A percentile compares a stretch with the other conserved stretches of the same genome.
phyloP scores from a whole-genome alignment of 53 echinoderm and acorn worm genomes.

The Holothuria scabra region DNA sequence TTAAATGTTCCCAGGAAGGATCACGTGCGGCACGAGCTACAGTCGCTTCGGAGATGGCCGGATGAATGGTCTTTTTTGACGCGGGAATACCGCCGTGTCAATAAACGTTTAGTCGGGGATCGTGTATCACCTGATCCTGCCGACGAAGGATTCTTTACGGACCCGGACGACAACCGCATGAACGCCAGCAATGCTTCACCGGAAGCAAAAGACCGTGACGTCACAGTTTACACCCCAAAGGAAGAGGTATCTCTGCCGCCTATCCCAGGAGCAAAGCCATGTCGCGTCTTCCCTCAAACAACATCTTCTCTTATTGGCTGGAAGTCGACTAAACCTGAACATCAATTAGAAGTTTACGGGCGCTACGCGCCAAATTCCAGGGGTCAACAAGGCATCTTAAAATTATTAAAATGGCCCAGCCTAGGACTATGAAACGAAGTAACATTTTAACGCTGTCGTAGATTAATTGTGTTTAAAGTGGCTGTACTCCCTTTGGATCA shows the following conservation, averaged over 20 bases:
- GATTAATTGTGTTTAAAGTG: too few species aligned
- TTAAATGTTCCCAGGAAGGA: constrained; percentile 75
- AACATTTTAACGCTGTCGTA: too few species aligned
- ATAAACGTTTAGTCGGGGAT: constrained; percentile 78
- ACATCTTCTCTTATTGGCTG: constrained; percentile 88
- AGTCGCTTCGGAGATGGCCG: constrained; percentile 89
- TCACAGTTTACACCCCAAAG: background rate
- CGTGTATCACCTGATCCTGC: constrained; percentile 69
- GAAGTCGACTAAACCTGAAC: constrained; percentile 55
- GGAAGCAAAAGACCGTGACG: background rate
- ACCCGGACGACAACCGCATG: constrained; percentile 17
- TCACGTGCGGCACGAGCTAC: constrained; percentile 92
- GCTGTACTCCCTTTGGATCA: too few species aligned
- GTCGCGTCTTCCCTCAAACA: constrained; percentile 62
- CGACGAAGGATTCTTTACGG: constrained; percentile 64
- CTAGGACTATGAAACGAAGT: constrained; percentile 65
- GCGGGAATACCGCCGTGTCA: constrained; percentile 80
- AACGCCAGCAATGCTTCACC: background rate
- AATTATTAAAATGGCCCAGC: constrained; percentile 89
- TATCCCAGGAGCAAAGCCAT: background rate
- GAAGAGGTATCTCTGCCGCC: background rate
- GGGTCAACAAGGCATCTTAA: constrained; percentile 86
- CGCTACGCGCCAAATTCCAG: constrained; percentile 89
- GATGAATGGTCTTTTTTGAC: constrained; percentile 94
- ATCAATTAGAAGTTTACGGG: constrained; percentile 82